Percentiles rank a stretch among this genome's conserved stretches.
Evolutionary conservation across 1,140 invertebrate genomes (phyloP).

Genomic region (Drusus annulatus): DNA sequence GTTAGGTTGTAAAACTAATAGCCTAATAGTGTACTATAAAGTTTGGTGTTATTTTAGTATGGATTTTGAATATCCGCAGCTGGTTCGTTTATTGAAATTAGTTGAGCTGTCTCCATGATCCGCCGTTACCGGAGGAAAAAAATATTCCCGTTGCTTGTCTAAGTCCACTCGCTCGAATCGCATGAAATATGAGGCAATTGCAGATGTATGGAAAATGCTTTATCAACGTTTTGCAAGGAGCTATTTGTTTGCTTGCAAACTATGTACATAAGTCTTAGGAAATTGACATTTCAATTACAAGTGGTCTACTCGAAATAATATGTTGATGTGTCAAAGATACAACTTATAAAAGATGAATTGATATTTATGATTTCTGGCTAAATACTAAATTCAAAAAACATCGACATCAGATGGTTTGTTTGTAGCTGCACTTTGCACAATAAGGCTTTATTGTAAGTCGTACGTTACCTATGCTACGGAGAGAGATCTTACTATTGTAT

Average conservation of each 20-base stretch:
- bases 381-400: too few species aligned
- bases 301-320: background rate
- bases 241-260: conserved; percentile 14
- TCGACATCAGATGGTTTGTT: too few species aligned
- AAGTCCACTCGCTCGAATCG: conserved; percentile 12
- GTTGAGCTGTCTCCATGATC: background rate
- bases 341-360: background rate
- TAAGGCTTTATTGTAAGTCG: too few species aligned
- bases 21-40: too few species aligned
- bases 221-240: conserved; percentile 12
- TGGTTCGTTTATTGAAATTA: background rate
- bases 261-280: conserved; percentile 7
- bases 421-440: too few species aligned
- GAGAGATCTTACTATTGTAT: too few species aligned
- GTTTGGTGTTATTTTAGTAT: too few species aligned
- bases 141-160: background rate
- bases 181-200: conserved; percentile 34
- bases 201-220: conserved; percentile 33
- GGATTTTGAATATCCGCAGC: too few species aligned
- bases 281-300: conserved; percentile 40
- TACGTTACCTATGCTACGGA: too few species aligned
- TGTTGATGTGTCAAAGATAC: conserved; percentile 2
- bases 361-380: too few species aligned
- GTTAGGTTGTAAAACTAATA: too few species aligned
- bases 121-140: background rate